phyloP scores from a whole-genome alignment of 2,888 invertebrate genomes.

The Andrena haemorrhoa region DNA sequence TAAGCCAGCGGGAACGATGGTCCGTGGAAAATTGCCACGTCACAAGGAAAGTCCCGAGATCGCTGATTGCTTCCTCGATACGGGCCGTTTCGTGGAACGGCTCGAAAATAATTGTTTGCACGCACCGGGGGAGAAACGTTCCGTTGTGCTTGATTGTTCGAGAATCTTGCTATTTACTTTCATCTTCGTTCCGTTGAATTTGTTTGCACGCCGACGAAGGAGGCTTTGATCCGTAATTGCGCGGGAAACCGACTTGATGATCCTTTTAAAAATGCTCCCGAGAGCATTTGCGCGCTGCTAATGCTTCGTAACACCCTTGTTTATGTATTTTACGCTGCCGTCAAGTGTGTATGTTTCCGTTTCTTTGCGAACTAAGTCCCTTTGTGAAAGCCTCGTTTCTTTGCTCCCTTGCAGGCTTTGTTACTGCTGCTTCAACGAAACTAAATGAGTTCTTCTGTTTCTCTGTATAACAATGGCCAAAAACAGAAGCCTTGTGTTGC shows the following conservation, averaged over 20 bases:
- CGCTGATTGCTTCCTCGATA: neutral
- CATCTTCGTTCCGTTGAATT: constrained; percentile 14
- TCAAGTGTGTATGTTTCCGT: neutral
- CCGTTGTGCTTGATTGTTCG: neutral
- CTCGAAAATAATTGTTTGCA: neutral
- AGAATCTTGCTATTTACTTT: constrained; percentile 16
- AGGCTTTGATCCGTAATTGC: constrained; percentile 6
- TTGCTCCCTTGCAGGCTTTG: neutral
- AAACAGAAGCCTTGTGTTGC: too few species aligned
- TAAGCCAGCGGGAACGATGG: neutral
- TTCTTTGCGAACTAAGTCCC: neutral
- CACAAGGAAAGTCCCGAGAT: neutral
- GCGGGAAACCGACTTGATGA: neutral
- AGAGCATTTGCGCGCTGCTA: neutral
- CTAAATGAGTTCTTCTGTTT: neutral
- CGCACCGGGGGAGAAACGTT: too few species aligned
- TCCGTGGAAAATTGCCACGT: neutral
- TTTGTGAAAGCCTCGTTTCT: neutral
- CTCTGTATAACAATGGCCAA: too few species aligned
- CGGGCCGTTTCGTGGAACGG: neutral
- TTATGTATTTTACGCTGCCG: neutral
- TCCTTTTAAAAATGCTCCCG: neutral
- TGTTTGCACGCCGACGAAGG: neutral
- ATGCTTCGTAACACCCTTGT: neutral
- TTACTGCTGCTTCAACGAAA: neutral